Base-by-base conservation (phyloP, 2,888 invertebrate species). In the Cacoxenus indagator region DNA sequence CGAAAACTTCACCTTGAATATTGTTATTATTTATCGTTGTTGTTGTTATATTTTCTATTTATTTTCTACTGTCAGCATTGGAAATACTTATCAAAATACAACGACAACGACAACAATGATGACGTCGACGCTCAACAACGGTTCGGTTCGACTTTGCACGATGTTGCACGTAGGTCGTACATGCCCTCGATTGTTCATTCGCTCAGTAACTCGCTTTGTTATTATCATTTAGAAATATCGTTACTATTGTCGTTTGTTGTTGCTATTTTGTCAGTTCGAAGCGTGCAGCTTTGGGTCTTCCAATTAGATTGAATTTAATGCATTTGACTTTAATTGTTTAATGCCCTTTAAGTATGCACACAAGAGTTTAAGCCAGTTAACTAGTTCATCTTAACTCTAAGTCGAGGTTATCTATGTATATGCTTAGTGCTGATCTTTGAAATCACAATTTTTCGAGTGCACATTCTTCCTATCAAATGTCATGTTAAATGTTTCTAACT, bases 1-100 rank as follows among this genome's bases (percentile, higher is more conserved):
- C 74, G 73, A 83, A 81, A 81, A 75, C 73, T 76, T 78, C 72
- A 82, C 84, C 84, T 84, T 82, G 84, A 82, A 77, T 77, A 72
- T 67, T 71, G 74, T 62, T 69, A 67, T 65, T 29, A 19, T 61
- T 61, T 43, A 14, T 43, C 37, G n/a, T 43, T 61, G 61, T 61
- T 61, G 51, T 24, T 31, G 22, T 43, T 61, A n/a, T 61, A n/a
- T 59, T 59, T 4, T 59, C 19, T 19, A 17, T 11, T 19, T 37
- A 17, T 64, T 48, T 64, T 29, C 17, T 29, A 43, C 54, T 31
- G 9, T 31, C 9, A 72, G 69, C 72, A 68, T 69, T 65, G 22
- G 59, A 64, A 76, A 75, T 75, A 75, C 68, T 67, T 51, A 70
- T 68, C 62, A 69, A 48, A 67, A 26, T 46, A 17, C 9, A 17